phyloP scores from a whole-genome alignment of 2,797 vertebrate species.

The Semaprochilodus insignis region DNA sequence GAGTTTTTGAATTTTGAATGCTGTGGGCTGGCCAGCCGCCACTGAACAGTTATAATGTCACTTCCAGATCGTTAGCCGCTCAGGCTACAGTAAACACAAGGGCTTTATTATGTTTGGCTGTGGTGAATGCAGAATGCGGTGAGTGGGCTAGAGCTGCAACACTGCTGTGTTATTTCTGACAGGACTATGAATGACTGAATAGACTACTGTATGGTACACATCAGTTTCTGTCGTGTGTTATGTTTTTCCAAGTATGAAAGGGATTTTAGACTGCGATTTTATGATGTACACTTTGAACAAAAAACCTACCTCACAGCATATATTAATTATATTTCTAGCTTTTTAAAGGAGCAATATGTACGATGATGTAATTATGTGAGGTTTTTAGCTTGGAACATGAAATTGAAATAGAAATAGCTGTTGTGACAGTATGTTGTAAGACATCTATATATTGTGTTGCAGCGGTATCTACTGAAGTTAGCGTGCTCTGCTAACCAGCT shows the following conservation, averaged over 20 bases:
- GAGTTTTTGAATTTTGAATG: neutral
- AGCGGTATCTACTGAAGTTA: no score
- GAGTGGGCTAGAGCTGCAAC: slow-evolving; percentile 31
- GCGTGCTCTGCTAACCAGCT: no score
- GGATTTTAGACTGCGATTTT: neutral
- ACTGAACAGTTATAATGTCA: neutral
- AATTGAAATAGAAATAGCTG: no score
- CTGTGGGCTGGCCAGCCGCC: neutral
- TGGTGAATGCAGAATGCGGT: slow-evolving; percentile 42
- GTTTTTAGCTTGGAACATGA: no score
- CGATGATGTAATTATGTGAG: no score
- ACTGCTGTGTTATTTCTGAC: slow-evolving; percentile 32
- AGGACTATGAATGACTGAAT: slow-evolving; percentile 1
- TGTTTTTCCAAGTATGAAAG: neutral
- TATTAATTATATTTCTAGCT: no score
- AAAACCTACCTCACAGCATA: no score
- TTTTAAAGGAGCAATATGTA: no score
- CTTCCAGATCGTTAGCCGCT: neutral
- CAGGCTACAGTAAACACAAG: slow-evolving; percentile 31
- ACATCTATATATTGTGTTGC: no score
- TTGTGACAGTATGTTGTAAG: no score
- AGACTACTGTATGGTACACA: neutral
- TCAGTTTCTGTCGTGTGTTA: neutral
- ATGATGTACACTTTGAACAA: no score
- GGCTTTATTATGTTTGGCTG: slow-evolving; percentile 39